Percentiles rank a stretch among this genome's conserved stretches.
Conservation (phyloP, 2,113 vertebrate species). For the Antidorcas marsupialis region DNA sequence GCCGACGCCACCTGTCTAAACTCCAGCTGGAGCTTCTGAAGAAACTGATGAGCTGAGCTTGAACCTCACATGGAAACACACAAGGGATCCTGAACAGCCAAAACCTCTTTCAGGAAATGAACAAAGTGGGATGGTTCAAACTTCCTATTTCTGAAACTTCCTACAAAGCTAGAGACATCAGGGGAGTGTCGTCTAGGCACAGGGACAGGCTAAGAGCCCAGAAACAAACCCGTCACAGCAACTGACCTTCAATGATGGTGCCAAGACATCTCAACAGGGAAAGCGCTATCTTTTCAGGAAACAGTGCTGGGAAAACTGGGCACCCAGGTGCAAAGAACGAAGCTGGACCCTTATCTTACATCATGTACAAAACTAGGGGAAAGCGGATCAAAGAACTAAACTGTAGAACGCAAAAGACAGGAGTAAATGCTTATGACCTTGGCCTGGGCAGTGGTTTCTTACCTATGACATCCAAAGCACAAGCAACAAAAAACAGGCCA, state of each 20-base stretch:
- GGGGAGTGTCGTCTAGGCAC: fast-evolving
- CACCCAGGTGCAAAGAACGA: neutral
- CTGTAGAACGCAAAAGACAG: neutral
- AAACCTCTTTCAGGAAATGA: neutral
- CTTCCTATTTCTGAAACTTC: neutral
- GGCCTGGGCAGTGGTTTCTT: neutral
- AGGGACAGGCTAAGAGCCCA: neutral
- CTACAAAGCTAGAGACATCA: neutral
- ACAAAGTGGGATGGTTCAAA: neutral
- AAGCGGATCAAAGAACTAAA: neutral
- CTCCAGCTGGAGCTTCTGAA: neutral
- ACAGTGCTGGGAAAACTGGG: neutral
- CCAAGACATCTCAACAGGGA: neutral
- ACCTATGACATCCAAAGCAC: neutral
- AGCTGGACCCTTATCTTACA: neutral
- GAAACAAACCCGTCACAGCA: neutral
- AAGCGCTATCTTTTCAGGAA: neutral
- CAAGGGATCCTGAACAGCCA: neutral
- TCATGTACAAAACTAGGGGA: neutral
- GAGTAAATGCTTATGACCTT: neutral
- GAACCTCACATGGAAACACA: neutral
- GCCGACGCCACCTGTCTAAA: neutral
- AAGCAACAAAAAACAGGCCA: neutral
- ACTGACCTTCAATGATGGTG: neutral
- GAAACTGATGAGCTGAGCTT: neutral